Evolutionary conservation across 2,113 vertebrate species (phyloP), one percentile per base, ranked within the genome.

Genomic region (Antechinus stuartii): DNA sequence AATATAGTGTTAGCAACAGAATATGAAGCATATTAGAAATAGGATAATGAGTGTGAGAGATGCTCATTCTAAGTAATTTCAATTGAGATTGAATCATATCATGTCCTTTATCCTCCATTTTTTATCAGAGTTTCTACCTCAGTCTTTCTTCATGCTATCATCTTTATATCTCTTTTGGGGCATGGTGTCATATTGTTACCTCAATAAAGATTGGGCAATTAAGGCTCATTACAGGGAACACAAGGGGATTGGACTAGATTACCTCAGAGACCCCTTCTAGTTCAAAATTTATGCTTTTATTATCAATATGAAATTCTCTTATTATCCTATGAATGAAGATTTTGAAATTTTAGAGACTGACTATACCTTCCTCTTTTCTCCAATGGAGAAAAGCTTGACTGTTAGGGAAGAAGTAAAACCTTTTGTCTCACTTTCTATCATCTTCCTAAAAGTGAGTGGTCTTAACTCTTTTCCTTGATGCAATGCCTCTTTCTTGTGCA

Each of bases 291-390:
- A 7, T 76, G 61, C 1, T 76, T 14, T 0, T n/a, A 76, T 5
- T 12, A 35, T 52, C 55, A 27, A 91, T n/a, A 56, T 92, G 24
- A 96, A 93, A 90, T 54, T 8, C 27, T 92, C 23, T 94, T 95
- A 30, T 84, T 92, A 91, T 12, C 5, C n/a, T 92, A 7, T 76
- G 46, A 57, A 90, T 16, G 61, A 46, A 94, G 16, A n/a, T 1
- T 57, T 91, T 94, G 49, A 95, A 96, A 84, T 57, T 49, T 8
- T 91, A 84, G 35, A 23, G 49, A 90, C 42, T 76, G 1, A 1
- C 5, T 84, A 27, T 94, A 9, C 12, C 14, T 54, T 54, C 47
- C 84, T 52, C 84, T 54, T 35, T 92, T 49, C 35, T 91, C 10
- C 46, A 68, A 61, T 26, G 54, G 24, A 55, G 0, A 14, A 3